Percentiles rank a stretch among this genome's conserved stretches.
Evolutionary conservation across 2,888 invertebrate species (phyloP).

Genomic region (Orchestes rusci): DNA sequence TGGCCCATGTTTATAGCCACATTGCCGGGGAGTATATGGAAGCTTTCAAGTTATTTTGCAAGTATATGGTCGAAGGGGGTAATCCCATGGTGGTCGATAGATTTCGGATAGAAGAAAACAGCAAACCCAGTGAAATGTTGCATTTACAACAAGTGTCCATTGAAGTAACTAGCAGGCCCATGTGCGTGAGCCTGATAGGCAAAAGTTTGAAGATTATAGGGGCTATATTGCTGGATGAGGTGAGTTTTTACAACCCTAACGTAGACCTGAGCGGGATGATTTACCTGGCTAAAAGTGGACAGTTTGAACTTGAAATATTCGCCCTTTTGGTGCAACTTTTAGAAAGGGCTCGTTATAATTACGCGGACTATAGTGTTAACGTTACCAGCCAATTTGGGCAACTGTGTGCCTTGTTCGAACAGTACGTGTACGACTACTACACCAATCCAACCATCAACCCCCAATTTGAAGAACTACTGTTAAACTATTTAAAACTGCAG

Average conservation of each 20-base stretch:
- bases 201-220: constrained; percentile 34
- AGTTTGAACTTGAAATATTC: constrained; percentile 31
- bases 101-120: constrained; percentile 45
- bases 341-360: constrained; percentile 20
- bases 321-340: constrained; percentile 31
- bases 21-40: constrained; percentile 47
- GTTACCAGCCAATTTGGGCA: too few relatives aligned
- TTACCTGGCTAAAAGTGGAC: constrained; percentile 4
- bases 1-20: constrained; percentile 47
- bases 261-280: neutral
- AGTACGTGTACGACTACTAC: constrained; percentile 33
- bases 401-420: constrained; percentile 31
- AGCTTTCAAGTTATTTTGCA: constrained; percentile 43
- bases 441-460: constrained; percentile 14
- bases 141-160: constrained; percentile 35
- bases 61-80: constrained; percentile 41
- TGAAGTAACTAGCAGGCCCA: constrained; percentile 29
- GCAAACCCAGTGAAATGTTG: constrained; percentile 33
- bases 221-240: constrained; percentile 30
- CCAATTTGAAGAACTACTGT: constrained; percentile 29
- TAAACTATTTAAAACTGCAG: too few relatives aligned
- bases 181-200: constrained; percentile 31
- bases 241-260: constrained; percentile 29
- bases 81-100: constrained; percentile 40
- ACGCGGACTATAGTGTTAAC: constrained; percentile 26